phyloP scores from a whole-genome alignment of 2,113 vertebrate species.

The Siniperca knerii region DNA sequence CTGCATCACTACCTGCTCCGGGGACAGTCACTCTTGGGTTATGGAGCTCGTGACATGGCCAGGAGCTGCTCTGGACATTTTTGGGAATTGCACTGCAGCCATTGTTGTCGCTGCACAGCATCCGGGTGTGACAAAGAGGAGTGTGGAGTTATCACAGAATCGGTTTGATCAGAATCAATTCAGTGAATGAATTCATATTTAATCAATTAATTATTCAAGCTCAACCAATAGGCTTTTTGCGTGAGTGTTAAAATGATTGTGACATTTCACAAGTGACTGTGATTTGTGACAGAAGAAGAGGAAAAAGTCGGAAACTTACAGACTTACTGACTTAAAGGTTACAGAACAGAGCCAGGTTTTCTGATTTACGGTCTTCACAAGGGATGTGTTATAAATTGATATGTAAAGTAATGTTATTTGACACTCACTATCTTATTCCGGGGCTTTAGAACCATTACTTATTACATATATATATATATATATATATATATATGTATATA shows the following conservation, averaged over 20 bases:
- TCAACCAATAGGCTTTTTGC: conserved; percentile 13
- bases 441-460: too few species aligned
- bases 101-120: neutral
- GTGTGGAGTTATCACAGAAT: neutral
- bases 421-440: too few species aligned
- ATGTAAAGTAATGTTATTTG: too few species aligned
- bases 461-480: too few species aligned
- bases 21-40: conserved; percentile 28
- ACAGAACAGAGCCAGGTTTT: too few species aligned
- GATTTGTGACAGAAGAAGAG: conserved; percentile 32
- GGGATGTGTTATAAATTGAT: too few species aligned
- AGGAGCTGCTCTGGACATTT: neutral
- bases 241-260: conserved; percentile 18
- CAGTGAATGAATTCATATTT: conserved; percentile 37
- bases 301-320: conserved; percentile 3
- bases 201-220: conserved; percentile 22
- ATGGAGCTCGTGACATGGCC: neutral
- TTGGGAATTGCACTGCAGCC: neutral
- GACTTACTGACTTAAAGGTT: too few species aligned
- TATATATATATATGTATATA: too few species aligned
- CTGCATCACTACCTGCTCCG: conserved; percentile 53
- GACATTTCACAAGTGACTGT: conserved; percentile 44
- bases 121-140: neutral
- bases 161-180: conserved; percentile 13
- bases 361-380: too few species aligned